Evolutionary conservation across 2,888 invertebrate genomes (phyloP), one percentile per base, ranked within the genome.

Genomic region (Sinotaia quadrata): DNA sequence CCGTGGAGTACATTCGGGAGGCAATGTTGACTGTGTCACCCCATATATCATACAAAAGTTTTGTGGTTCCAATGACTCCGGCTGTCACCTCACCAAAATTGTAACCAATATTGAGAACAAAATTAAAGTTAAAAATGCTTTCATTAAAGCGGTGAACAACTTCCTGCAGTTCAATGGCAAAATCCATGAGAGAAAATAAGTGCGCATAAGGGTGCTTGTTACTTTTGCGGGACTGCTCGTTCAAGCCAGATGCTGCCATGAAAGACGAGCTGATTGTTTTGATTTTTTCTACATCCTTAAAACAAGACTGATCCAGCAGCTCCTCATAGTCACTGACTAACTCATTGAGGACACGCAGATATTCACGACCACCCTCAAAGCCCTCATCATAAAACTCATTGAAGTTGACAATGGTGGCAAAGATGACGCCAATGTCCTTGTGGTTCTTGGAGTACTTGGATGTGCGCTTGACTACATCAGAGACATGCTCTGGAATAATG

Each of bases 321-420:
- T 97, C 97, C 85, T 98, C 98, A 84, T 98, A 97, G 88, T 98
- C 98, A 0, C 94, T 96, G 73, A 97, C 96, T 63, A 98, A 90
- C 87, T 98, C 98, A 89, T 98, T 98, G 60, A 98, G 91, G 12
- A 98, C 97, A 21, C 98, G 91, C 76, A 98, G 89, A 87, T 95
- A 98, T 89, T 98, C 98, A 84, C 95, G 94, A 4, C 98, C 98
- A 21, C 96, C 96, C 79, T 95, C 91, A 89, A 95, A 98, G 59
- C 95, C 95, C 87, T 98, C 98, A 86, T 98, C 98, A 87, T 98
- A 98, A 92, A 98, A 94, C 89, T 98, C 97, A 84, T 96, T 96
- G 87, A 98, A 98, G 88, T 98, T 98, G 0, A 96, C 94, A 79
- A 98, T 96, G 82, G 95, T 95, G 8, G 97, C 98, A 86, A 98